Conservation (phyloP, 1,140 invertebrate genomes). For the Ostrea denselamellosa region DNA sequence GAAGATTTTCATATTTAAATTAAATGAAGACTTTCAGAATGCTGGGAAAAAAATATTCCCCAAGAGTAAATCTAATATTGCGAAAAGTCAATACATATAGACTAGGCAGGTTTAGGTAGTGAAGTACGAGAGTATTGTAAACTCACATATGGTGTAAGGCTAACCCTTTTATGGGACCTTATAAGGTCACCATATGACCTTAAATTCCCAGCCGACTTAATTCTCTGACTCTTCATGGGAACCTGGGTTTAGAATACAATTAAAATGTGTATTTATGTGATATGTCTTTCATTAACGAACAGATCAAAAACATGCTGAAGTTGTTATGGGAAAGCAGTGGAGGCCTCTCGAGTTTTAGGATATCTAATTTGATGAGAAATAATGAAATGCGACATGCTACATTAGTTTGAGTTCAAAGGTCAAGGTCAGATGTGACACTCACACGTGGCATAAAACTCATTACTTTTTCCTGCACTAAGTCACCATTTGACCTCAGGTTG, state of each 20-base stretch:
- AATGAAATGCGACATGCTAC: neutral
- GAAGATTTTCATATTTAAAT: no score
- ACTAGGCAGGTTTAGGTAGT: neutral
- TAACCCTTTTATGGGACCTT: conserved; percentile 23
- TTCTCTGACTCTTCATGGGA: neutral
- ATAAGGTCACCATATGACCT: conserved; percentile 34
- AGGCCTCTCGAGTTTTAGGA: neutral
- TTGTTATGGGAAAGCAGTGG: neutral
- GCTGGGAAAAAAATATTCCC: no score
- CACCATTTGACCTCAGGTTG: neutral
- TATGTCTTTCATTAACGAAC: neutral
- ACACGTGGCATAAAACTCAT: neutral
- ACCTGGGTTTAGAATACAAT: conserved; percentile 6
- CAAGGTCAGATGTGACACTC: neutral
- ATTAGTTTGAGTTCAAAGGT: neutral
- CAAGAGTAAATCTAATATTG: no score
- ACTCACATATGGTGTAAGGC: conserved; percentile 2
- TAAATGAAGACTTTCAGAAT: no score
- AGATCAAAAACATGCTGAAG: neutral
- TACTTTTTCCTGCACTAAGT: neutral
- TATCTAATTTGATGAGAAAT: neutral
- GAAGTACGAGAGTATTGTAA: neutral
- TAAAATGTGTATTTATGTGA: neutral
- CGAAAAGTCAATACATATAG: neutral
- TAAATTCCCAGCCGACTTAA: neutral